A percentile compares a stretch with the other conserved stretches of the same genome.
Evolutionary conservation across 92 coral and sea anemone species (phyloP).

Genomic region (Epizoanthus stellaris): DNA sequence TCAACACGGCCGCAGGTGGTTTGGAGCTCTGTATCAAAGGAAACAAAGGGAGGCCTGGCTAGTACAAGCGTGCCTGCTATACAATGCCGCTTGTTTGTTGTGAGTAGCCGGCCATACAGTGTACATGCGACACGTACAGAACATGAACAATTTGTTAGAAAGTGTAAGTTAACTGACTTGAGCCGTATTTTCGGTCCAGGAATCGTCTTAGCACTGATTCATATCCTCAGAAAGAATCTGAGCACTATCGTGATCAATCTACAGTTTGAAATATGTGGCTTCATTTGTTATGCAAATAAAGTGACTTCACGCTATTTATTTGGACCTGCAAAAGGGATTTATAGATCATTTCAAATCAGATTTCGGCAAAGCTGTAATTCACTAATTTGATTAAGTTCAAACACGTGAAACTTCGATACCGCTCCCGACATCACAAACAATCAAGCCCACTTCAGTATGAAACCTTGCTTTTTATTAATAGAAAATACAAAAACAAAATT

Average conservation of each 20-base stretch:
- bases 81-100: not conserved
- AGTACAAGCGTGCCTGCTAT: not conserved
- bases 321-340: constrained; percentile 13
- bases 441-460: too few relatives aligned
- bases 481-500: too few relatives aligned
- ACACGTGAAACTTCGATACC: constrained; percentile 18
- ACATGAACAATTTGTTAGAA: not conserved
- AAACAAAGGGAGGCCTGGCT: not conserved
- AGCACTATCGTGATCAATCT: not conserved
- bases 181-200: not conserved
- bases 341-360: not conserved
- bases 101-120: not conserved
- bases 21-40: not conserved
- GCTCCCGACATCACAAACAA: not conserved
- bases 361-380: not conserved
- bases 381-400: not conserved
- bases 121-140: constrained; percentile 3
- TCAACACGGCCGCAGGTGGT: constrained; percentile 26
- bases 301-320: not conserved
- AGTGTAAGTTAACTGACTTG: not conserved
- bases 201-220: not conserved
- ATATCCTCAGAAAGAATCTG: not conserved
- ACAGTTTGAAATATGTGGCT: too few relatives aligned
- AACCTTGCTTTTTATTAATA: too few relatives aligned
- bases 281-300: not conserved